phyloP scores from a whole-genome alignment of 1,140 invertebrate species.

The Zaprionus lachaisei region DNA sequence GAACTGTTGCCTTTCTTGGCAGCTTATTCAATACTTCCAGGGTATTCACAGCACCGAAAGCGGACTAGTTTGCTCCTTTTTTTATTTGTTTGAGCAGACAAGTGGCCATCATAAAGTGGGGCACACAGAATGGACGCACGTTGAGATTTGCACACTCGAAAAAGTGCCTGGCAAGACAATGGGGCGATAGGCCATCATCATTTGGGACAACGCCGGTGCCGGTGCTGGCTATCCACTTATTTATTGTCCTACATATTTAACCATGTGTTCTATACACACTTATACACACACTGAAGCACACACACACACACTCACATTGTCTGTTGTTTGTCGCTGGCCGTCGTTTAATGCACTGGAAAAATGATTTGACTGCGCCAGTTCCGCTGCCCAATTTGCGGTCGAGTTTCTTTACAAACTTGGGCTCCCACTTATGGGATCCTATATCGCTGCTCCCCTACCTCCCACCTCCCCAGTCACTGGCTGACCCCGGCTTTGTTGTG shows the following conservation, averaged over 20 bases:
- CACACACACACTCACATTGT: conserved; percentile 23
- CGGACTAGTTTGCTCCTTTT: conserved; percentile 11
- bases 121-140: conserved; percentile 48
- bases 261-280: conserved; percentile 39
- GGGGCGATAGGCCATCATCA: conserved; percentile 53
- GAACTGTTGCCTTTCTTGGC: too few relatives aligned
- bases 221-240: conserved; percentile 36
- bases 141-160: conserved; percentile 47
- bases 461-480: neutral
- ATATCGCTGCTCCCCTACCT: neutral
- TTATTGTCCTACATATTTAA: conserved; percentile 54
- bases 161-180: conserved; percentile 39
- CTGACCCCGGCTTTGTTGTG: conserved; percentile 35
- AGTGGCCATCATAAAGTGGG: conserved; percentile 53
- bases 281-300: conserved; percentile 7
- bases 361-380: conserved; percentile 73
- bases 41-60: neutral
- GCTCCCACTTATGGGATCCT: conserved; percentile 42
- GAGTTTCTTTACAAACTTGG: conserved; percentile 45
- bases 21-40: too few relatives aligned
- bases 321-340: conserved; percentile 41
- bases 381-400: conserved; percentile 63
- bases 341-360: conserved; percentile 80
- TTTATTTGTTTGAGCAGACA: conserved; percentile 41
- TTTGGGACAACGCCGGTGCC: conserved; percentile 39